Evolutionary conservation across 2,888 invertebrate species (phyloP).

Genomic region (Acleris laterana): DNA sequence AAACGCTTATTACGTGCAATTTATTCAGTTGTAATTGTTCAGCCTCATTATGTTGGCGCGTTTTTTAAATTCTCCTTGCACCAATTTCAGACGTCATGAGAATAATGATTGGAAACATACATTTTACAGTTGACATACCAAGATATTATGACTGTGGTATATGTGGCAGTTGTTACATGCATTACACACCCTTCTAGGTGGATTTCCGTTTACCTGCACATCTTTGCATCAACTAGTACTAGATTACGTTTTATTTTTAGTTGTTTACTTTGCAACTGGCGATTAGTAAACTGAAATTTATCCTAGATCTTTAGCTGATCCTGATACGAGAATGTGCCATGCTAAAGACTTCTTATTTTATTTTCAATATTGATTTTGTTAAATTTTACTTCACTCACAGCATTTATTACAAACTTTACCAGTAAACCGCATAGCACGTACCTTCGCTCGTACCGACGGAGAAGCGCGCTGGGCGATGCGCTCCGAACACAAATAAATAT

Average conservation of each 20-base stretch:
- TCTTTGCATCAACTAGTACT: constrained; percentile 23
- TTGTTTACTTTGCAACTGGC: constrained; percentile 34
- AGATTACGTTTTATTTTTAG: constrained; percentile 26
- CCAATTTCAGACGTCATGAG: constrained; percentile 68
- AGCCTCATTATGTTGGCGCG: constrained; percentile 38
- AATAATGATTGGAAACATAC: constrained; percentile 50
- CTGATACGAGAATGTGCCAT: constrained; percentile 83
- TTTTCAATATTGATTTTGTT: constrained; percentile 73
- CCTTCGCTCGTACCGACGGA: constrained; percentile 61
- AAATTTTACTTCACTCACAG: constrained; percentile 73
- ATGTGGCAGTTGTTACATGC: constrained; percentile 82
- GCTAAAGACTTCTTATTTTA: constrained; percentile 80
- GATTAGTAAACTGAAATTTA: constrained; percentile 68
- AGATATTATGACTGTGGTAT: constrained; percentile 68
- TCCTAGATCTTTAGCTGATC: constrained; percentile 74
- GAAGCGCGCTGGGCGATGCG: constrained; percentile 60
- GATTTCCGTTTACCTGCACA: constrained; percentile 67
- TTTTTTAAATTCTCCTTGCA: constrained; percentile 61
- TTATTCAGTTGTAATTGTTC: constrained; percentile 31
- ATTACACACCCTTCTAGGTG: constrained; percentile 67
- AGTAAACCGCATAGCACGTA: constrained; percentile 64
- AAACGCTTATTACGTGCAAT: constrained; percentile 28
- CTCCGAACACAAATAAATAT: constrained; percentile 44
- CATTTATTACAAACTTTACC: constrained; percentile 52
- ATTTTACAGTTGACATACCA: constrained; percentile 49